Base-by-base conservation (phyloP, 2,888 invertebrate genomes). In the Elysia crispata region DNA sequence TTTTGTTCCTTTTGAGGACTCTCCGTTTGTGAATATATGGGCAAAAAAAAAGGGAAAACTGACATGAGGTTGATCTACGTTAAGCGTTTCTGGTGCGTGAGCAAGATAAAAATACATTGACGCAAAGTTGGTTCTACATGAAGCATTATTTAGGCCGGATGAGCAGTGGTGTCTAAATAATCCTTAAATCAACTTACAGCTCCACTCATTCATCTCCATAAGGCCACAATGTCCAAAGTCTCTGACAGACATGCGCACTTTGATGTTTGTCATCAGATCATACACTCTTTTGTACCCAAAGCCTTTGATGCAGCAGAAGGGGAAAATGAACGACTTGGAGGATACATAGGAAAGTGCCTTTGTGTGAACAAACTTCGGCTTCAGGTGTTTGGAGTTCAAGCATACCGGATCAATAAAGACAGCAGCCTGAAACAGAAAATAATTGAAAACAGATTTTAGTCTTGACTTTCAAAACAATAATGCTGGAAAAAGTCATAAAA, bases 191-290 rank as follows among this genome's bases (percentile, higher is more conserved):
- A 60, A 60, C 67, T 66, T 28, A 66, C 67, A 25, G 20, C 5
- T 18, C 25, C 67, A 13, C 28, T 25, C 25, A 6, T 6, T 3
- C 67, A 6, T 18, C 31, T n/a, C 49, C 33, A 57, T 13, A 28
- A 75, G 23, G 62, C 60, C 76, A 30, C 76, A 76, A 33, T 76
- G 76, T 11, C 76, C 76, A n/a, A 76, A 33, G 11, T 33, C 25
- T 25, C 41, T n/a, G 49, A 66, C 76, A 25, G 31, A 11, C 62
- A 64, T 66, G 25, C 33, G 62, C 64, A 76, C 76, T 31, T 76
- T 76, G 76, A 23, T 25, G 25, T 64, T 64, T 25, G 23, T 64
- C 76, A 76, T 76, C 20, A 76, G 76, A 20, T 66, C 66, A 28
- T 76, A 76, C 23, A 73, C 23, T 41, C 28, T 5, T 25, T 33